A percentile compares a stretch with the other conserved stretches of the same genome.
Evolutionary conservation across 2,888 invertebrate species (phyloP).

Genomic region (Trissoscelio sp.): DNA sequence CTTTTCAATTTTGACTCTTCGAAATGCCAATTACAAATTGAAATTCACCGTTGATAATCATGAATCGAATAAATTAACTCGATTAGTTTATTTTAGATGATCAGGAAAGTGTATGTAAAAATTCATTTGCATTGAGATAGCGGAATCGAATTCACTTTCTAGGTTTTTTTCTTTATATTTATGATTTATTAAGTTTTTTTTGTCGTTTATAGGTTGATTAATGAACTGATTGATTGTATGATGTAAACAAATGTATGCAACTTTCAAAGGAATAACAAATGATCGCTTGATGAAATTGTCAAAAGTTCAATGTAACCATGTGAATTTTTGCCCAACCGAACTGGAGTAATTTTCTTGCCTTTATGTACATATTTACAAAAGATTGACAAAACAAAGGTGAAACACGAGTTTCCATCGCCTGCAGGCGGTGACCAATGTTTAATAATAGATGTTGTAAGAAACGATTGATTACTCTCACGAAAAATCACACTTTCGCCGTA

Average conservation of each 20-base stretch:
- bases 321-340: conserved; percentile 14
- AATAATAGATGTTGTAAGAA: conserved; percentile 61
- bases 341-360: conserved; percentile 5
- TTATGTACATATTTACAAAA: conserved; percentile 56
- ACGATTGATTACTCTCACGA: conserved; percentile 63
- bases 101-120: no score
- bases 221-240: no score
- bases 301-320: conserved; percentile 45
- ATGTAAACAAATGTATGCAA: no score
- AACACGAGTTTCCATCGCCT: conserved; percentile 48
- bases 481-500: conserved; percentile 66
- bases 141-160: background rate
- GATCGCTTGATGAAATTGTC: conserved; percentile 43
- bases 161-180: no score
- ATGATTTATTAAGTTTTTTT: no score
- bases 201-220: no score
- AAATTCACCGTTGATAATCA: background rate
- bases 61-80: background rate
- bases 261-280: no score
- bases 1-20: conserved; percentile 42
- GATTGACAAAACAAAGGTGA: conserved; percentile 38
- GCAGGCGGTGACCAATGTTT: conserved; percentile 34
- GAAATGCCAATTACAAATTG: background rate
- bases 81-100: no score
- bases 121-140: background rate